phyloP scores from a whole-genome alignment of 2,113 vertebrate species.

The Philantomba maxwellii region DNA sequence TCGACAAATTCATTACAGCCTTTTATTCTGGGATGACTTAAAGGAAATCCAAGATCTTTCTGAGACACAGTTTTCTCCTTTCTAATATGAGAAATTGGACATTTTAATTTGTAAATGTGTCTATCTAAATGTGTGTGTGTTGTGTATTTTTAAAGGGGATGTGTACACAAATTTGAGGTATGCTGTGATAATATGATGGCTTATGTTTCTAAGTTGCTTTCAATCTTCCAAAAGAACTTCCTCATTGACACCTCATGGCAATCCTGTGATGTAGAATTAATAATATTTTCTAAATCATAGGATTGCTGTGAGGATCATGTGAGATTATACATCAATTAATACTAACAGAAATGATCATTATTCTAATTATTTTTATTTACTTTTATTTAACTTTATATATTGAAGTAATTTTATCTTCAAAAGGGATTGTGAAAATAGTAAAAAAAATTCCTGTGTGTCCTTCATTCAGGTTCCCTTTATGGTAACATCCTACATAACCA shows the following conservation, averaged over 20 bases:
- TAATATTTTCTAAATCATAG: constrained; percentile 8
- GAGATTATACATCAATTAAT: not conserved
- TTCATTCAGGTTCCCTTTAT: not conserved
- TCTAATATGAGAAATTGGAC: not conserved
- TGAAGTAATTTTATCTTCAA: not conserved
- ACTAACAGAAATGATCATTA: not conserved
- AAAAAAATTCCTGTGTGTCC: not conserved
- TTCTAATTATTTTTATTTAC: not conserved
- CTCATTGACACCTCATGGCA: not conserved
- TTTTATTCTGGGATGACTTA: not conserved
- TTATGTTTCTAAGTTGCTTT: not conserved
- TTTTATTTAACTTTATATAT: not conserved
- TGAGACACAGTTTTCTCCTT: not conserved
- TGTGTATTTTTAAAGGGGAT: not conserved
- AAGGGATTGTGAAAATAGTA: not conserved
- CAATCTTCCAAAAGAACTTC: not conserved
- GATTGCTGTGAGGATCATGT: not conserved
- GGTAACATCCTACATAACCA: not conserved
- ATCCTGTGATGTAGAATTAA: not conserved
- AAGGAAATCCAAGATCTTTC: not conserved
- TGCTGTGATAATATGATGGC: not conserved
- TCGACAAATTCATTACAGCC: not conserved
- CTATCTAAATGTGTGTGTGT: not conserved
- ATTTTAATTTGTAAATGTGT: not conserved
- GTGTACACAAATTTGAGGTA: not conserved